Evolutionary conservation across 2,797 vertebrate genomes (phyloP).

Genomic region (Notoglanidium macrostoma): DNA sequence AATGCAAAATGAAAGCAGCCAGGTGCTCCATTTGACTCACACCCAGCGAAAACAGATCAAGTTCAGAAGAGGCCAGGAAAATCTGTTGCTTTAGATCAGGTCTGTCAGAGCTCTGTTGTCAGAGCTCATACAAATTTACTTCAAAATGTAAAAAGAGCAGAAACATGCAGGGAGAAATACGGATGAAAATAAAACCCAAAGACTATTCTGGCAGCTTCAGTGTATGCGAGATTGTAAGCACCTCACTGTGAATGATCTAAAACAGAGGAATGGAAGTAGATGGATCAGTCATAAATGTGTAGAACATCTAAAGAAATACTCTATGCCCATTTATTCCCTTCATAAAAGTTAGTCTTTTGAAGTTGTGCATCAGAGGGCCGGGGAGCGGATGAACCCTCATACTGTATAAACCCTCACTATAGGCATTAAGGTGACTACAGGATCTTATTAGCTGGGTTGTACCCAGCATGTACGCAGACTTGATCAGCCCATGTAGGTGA

Average conservation of each 20-base stretch:
- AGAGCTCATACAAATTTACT: not conserved
- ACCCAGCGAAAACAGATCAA: constrained; percentile 5
- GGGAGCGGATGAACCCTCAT: constrained; percentile 14
- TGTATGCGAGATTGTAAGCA: constrained; percentile 19
- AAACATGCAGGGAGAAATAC: not conserved
- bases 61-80: constrained; percentile 3
- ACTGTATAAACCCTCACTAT: constrained; percentile 26
- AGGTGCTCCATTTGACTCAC: not conserved
- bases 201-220: not conserved
- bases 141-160: not conserved
- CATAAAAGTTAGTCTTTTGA: constrained; percentile 29
- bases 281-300: not conserved
- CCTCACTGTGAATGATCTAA: not conserved
- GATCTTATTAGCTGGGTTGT: constrained; percentile 34
- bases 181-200: not conserved
- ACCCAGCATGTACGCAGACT: constrained; percentile 31
- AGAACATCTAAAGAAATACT: constrained; percentile 16
- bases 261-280: not conserved
- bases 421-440: constrained; percentile 36
- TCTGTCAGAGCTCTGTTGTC: not conserved
- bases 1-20: constrained; percentile 9
- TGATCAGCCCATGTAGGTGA: constrained; percentile 45
- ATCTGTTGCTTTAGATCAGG: constrained; percentile 4
- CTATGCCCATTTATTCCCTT: constrained; percentile 14
- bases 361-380: constrained; percentile 13